Evolutionary conservation across 2,888 invertebrate genomes (phyloP), one percentile per base, ranked within the genome.

Genomic region (Busseola fusca): DNA sequence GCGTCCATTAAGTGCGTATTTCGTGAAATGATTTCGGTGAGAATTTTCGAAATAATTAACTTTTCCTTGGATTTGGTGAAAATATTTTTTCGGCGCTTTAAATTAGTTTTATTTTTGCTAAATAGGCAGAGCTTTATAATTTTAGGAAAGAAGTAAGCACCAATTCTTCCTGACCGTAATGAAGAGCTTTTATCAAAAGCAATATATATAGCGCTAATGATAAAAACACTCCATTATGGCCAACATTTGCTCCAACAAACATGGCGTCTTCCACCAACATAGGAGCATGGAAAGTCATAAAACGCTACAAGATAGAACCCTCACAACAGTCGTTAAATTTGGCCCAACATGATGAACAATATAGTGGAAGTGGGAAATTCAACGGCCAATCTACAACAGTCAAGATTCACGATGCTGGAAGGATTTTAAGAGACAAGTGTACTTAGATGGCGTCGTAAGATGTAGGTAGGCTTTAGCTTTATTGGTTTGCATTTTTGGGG

Each of bases 381-480:
- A 69, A 64, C 76, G 72, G 67, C 69, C 73, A 79, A 79, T 80
- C 76, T 65, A 65, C 76, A 64, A 52, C 63, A 82, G 70, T 74
- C 78, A 76, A 82, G 78, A 78, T 80, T 84, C 74, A 83, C 71
- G 83, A 81, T 77, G 64, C 16, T 60, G 69, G 65, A 76, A 83
- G 85, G 87, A 85, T 84, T 86, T 84, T 81, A 86, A 84, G 86
- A 84, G 81, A 77, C 74, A 70, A 75, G 82, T 80, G 82, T 87
- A 76, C 84, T 87, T 80, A 85, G 88, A 86, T 85, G 84, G 79
- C 74, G 81, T 85, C 88, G 87, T 86, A 85, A 87, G 84, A 81
- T 75, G 82, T 77, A 84, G 84, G 87, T 82, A 84, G 85, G 85
- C 82, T 86, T 81, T 70, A 64, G 69, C 67, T 86, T 88, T 88